Percentiles rank a stretch among this genome's conserved stretches.
These are phyloP conservation scores for Anthoscopus minutus DNA, from an alignment of 2,113 vertebrate genomes.

Conservation along the genomic window DNA sequence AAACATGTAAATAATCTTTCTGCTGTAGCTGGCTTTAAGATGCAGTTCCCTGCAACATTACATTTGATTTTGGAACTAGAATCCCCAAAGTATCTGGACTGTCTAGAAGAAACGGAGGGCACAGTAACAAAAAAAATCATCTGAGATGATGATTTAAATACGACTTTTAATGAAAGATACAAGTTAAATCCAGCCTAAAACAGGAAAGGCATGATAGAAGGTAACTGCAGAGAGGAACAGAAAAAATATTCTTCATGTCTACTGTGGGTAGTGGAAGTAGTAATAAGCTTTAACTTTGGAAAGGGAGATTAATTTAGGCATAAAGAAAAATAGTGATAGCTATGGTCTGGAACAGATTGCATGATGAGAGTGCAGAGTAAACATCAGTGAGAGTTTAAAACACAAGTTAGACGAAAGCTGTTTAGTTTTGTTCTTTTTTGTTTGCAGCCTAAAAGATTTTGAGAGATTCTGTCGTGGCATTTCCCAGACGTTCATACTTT, in stretches of 20 bases:
- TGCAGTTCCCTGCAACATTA: background rate
- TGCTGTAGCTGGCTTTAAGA: background rate
- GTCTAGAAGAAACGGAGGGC: background rate
- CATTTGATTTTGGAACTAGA: background rate
- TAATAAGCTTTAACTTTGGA: background rate
- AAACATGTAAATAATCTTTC: background rate
- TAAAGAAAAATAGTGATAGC: background rate
- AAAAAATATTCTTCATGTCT: background rate
- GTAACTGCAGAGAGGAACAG: background rate
- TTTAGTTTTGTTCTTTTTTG: background rate
- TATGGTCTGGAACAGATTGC: background rate
- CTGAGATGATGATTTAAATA: background rate
- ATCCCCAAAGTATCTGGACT: background rate
- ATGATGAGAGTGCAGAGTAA: background rate
- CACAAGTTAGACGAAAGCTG: background rate
- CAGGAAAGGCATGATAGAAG: background rate
- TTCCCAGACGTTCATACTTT: background rate
- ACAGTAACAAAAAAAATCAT: background rate
- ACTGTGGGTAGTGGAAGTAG: background rate
- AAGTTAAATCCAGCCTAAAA: background rate
- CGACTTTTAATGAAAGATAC: background rate
- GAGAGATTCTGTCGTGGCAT: background rate
- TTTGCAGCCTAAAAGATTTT: background rate
- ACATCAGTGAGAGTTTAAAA: background rate
- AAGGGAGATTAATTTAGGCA: background rate